phyloP scores from a whole-genome alignment of 2,113 vertebrate genomes.

The Leptodactylus fuscus region DNA sequence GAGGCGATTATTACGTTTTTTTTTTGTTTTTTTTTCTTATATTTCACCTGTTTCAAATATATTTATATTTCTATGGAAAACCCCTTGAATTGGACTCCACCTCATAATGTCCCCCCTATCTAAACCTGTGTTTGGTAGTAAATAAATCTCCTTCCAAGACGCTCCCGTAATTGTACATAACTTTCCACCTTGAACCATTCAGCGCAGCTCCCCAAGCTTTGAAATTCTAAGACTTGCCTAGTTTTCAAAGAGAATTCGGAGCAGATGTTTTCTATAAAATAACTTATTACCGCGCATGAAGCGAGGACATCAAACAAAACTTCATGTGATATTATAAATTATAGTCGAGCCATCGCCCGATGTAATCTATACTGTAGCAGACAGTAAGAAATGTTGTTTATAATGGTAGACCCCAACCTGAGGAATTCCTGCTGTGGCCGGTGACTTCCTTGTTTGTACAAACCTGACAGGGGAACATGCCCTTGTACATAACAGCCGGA shows the following conservation, averaged over 20 bases:
- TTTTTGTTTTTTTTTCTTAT: too few species aligned
- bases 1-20: too few species aligned
- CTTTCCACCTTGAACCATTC: background rate
- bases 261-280: conserved; percentile 52
- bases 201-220: background rate
- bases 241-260: conserved; percentile 6
- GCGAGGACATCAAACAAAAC: conserved; percentile 37
- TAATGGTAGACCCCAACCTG: conserved; percentile 32
- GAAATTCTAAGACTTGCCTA: background rate
- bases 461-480: conserved; percentile 43
- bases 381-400: conserved; percentile 23
- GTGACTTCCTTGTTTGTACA: conserved; percentile 55
- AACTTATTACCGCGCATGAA: conserved; percentile 16
- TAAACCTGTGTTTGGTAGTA: background rate
- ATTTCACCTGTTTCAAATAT: too few species aligned
- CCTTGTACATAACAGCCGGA: conserved; percentile 49
- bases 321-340: conserved; percentile 39
- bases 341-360: background rate
- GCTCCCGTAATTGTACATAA: background rate
- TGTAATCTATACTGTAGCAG: conserved; percentile 28
- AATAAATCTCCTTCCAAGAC: background rate
- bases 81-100: too few species aligned
- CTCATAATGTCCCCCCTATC: background rate
- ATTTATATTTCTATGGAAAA: too few species aligned
- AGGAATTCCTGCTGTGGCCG: conserved; percentile 41